Percentiles rank a stretch among this genome's conserved stretches.
Evolutionary conservation across 2,113 vertebrate species (phyloP).

Genomic region (Sphyrna mokarran): DNA sequence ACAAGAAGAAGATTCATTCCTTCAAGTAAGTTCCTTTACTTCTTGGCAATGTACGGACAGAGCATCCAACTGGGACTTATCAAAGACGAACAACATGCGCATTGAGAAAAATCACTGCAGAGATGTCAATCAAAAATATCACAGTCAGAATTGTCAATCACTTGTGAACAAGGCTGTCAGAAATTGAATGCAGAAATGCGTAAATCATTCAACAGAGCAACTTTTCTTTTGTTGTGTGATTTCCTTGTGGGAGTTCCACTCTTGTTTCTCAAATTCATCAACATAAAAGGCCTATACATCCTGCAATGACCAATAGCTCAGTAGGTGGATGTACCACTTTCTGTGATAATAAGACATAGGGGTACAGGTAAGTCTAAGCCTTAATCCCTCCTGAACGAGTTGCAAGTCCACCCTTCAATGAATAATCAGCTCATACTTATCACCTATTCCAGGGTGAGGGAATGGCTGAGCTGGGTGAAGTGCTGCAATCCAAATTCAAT

Average conservation of each 20-base stretch:
- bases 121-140: not conserved
- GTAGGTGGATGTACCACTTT: not conserved
- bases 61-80: not conserved
- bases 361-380: not conserved
- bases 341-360: not conserved
- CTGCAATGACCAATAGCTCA: not conserved
- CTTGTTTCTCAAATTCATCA: not conserved
- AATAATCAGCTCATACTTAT: not conserved
- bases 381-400: not conserved
- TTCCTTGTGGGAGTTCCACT: not conserved
- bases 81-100: not conserved
- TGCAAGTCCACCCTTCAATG: too few species aligned
- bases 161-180: not conserved
- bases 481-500: not conserved
- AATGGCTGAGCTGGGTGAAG: not conserved
- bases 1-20: not conserved
- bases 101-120: not conserved
- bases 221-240: not conserved
- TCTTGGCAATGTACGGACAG: not conserved
- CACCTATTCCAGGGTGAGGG: not conserved
- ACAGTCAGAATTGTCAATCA: conserved; percentile 8
- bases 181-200: not conserved
- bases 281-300: not conserved
- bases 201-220: not conserved
- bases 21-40: not conserved